Conservation (phyloP, 2,888 invertebrate species). For the Phyllotreta cruciferae region DNA sequence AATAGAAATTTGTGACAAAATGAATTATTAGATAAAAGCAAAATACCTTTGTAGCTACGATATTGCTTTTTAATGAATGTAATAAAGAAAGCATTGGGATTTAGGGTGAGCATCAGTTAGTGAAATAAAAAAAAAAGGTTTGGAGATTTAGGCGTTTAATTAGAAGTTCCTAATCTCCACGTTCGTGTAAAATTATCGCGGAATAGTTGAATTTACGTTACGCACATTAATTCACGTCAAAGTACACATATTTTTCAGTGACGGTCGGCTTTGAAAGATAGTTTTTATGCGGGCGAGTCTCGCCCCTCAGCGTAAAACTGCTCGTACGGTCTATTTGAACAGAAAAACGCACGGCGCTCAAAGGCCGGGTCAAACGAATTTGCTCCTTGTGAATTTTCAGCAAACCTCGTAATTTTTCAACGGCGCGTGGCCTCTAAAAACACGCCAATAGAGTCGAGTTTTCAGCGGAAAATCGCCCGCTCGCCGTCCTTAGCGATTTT, state of each 20-base stretch:
- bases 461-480: conserved; percentile 46
- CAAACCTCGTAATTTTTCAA: conserved; percentile 59
- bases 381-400: conserved; percentile 58
- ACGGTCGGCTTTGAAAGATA: conserved; percentile 60
- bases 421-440: conserved; percentile 57
- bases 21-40: no score
- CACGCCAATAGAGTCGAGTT: conserved; percentile 56
- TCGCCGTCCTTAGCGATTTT: conserved; percentile 58
- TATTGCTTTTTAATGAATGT: no score
- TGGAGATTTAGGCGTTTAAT: conserved; percentile 37
- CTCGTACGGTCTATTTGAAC: conserved; percentile 57
- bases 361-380: conserved; percentile 52
- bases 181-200: conserved; percentile 55
- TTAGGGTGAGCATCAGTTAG: no score
- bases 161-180: conserved; percentile 39
- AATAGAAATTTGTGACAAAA: no score
- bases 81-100: no score
- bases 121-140: background rate
- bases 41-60: no score
- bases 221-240: conserved; percentile 63
- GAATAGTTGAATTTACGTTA: conserved; percentile 62
- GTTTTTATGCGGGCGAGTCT: conserved; percentile 58
- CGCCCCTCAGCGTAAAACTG: conserved; percentile 51
- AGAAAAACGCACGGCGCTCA: conserved; percentile 57
- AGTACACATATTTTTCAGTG: conserved; percentile 62